Conservation (phyloP, 2,113 vertebrate species). For the Gopherus flavomarginatus region DNA sequence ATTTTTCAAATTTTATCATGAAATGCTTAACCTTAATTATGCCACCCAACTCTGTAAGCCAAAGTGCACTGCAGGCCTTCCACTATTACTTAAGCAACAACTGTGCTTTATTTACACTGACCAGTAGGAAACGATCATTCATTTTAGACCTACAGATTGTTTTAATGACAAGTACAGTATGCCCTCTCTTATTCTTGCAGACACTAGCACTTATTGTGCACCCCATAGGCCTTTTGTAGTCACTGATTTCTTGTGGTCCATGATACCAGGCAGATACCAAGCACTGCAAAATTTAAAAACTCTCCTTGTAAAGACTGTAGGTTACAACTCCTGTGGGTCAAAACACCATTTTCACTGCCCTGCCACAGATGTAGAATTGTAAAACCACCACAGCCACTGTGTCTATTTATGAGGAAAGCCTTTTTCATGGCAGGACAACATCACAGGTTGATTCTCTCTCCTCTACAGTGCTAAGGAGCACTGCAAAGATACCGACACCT, state of each 20-base stretch:
- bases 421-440: background rate
- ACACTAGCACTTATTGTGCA: background rate
- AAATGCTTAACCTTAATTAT: rapidly evolving
- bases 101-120: background rate
- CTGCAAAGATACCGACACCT: background rate
- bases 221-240: rapidly evolving
- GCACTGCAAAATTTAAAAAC: rapidly evolving
- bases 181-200: rapidly evolving
- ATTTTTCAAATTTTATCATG: background rate
- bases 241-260: background rate
- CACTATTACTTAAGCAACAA: background rate
- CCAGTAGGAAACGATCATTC: background rate
- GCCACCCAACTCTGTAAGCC: background rate
- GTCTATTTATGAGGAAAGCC: background rate
- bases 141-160: background rate
- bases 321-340: background rate
- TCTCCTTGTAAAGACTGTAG: background rate
- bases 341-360: background rate
- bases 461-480: background rate
- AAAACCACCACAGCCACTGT: background rate
- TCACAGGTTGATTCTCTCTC: background rate
- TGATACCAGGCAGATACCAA: background rate
- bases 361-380: background rate
- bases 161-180: background rate
- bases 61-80: background rate